Base-by-base conservation (phyloP, 2,113 vertebrate species). In the Melanocharis versteri region DNA sequence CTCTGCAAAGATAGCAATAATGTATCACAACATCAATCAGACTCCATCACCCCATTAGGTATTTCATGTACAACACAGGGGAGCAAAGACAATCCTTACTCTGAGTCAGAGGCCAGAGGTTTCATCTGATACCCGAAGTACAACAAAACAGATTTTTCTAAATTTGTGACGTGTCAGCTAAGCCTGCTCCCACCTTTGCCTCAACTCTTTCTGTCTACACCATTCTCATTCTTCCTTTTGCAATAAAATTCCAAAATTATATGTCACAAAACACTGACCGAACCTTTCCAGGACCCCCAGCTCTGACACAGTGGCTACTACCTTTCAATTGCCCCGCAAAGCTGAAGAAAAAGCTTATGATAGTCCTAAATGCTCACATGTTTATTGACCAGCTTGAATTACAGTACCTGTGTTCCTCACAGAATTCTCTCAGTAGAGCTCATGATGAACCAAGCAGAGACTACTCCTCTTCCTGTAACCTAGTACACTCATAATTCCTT, bases 231-330 rank as follows among this genome's bases (percentile, higher is more conserved):
- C 69, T 71, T 75, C 23, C 42, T 69, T 81, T 93, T 83, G 86
- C 83, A 97, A 71, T 64, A 96, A 93, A 96, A 95, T 93, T 92
- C 92, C 62, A 79, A 81, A 90, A 47, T 64, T 31, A 2, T 18
- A 13, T 4, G 7, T 66, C 90, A 95, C 45, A 30, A 81, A 91
- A 62, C 33, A 30, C 44, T 47, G 16, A 68, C 40, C 20, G 20
- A 27, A 65, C 24, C 33, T 17, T 80, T 45, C 66, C 48, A 54
- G 39, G 26, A 20, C 10, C 30, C 17, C 28, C 11, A 7, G 23
- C 48, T 72, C 64, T 23, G 9, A 22, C 14, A 69, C 12, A 4
- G 39, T 30, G 17, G 0, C 56, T 82, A 42, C 15, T 39, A 45
- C 28, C 24, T 86, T 87, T 77, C 42, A 86, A 70, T 20, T 70